These are phyloP conservation scores for Pongo pygmaeus DNA, from an alignment of 2,113 vertebrate genomes.

Conservation along the genomic window DNA sequence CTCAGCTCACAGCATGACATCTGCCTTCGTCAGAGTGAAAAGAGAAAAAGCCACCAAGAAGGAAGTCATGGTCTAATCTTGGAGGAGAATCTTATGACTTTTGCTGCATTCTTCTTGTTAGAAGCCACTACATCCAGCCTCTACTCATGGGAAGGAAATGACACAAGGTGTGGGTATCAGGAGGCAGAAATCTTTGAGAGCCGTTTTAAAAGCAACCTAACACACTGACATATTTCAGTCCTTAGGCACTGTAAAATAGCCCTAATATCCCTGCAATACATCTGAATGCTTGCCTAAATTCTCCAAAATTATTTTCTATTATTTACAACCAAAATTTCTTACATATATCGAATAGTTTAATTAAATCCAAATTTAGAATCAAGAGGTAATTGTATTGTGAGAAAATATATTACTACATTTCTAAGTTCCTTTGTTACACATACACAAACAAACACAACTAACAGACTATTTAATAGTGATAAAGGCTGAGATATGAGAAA, in stretches of 20 bases:
- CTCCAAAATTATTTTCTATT: neutral
- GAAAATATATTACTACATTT: neutral
- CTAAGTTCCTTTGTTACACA: neutral
- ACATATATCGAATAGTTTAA: neutral
- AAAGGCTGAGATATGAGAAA: neutral
- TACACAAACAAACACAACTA: neutral
- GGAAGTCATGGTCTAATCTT: neutral
- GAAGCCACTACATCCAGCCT: neutral
- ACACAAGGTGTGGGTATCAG: neutral
- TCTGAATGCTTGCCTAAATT: constrained; percentile 1
- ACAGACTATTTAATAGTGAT: neutral
- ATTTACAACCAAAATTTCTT: neutral
- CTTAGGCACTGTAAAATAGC: neutral
- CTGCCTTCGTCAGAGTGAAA: neutral
- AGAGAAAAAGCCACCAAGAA: neutral
- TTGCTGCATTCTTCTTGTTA: neutral
- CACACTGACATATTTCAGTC: neutral
- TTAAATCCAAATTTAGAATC: neutral
- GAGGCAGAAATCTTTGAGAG: neutral
- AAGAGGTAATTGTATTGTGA: neutral
- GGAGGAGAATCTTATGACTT: neutral
- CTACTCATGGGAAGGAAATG: neutral
- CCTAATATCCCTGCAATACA: neutral
- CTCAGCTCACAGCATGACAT: neutral
- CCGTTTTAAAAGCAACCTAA: neutral